Evolutionary conservation across 2,888 invertebrate genomes (phyloP), one percentile per base, ranked within the genome.

Genomic region (Dione vanillae): DNA sequence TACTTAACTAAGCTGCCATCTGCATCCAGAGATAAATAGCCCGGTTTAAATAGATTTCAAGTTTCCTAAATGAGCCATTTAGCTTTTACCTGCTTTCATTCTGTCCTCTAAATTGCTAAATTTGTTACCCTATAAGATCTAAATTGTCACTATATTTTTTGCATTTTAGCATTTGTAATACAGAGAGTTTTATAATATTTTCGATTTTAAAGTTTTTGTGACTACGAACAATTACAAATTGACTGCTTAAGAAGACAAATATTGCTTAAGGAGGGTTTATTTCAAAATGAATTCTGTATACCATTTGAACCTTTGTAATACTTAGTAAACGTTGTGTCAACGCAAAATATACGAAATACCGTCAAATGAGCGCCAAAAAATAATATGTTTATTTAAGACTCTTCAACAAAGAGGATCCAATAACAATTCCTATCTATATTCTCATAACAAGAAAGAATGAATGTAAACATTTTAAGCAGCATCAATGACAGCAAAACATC

Each of bases 341-440:
- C 75, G 67, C 52, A 70, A 73, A 70, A 72, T 77, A 72, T 68
- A 75, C 72, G 75, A 78, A 78, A 78, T 76, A 78, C 72, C 75
- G 73, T 75, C 73, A 78, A 78, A 79, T 75, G 72, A 80, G 73
- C 78, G 76, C 75, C 71, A 70, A 52, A 69, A 74, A 74, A 78
- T 78, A 78, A 52, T 54, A 47, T 49, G 49, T 51, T 58, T 20
- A 59, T 45, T 49, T 54, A 54, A 67, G 35, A 58, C 47, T 67
- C 19, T 16, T 27, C 56, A 11, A 12, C 45, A 40, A 37, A 52
- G 20, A 40, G 27, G 43, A 37, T 52, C 8, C 9, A 54, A 10
- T 51, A 19, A 40, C 7, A 16, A 37, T 45, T 65, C 47, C 11
- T 9, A 58, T 54, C 51, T 45, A 12, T 51, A 43, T 35, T 16